These are phyloP conservation scores for Lates japonicus DNA, from an alignment of 2,797 vertebrate species.

Conservation along the genomic window DNA sequence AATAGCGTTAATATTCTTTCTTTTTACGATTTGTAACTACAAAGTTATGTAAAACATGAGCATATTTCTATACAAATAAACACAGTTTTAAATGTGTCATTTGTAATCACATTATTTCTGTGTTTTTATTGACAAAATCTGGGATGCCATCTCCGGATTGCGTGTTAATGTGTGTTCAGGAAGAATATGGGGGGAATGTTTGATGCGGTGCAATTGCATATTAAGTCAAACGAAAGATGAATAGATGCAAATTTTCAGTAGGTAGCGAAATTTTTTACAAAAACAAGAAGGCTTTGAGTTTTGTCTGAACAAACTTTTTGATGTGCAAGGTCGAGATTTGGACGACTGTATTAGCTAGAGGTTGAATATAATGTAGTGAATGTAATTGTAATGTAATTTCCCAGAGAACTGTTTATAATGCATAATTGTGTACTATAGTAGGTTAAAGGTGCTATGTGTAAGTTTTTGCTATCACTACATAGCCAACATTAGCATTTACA, in stretches of 20 bases:
- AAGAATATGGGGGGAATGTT: not conserved
- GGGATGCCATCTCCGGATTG: not conserved
- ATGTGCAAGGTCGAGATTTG: not conserved
- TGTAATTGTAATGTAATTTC: not conserved
- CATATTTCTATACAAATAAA: conserved; percentile 89
- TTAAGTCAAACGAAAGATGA: not conserved
- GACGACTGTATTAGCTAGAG: not conserved
- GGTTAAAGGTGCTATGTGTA: too few species aligned
- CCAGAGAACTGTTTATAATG: too few species aligned
- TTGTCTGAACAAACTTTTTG: not conserved
- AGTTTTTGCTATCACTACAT: too few species aligned
- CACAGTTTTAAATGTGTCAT: conserved; percentile 80
- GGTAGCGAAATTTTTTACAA: not conserved
- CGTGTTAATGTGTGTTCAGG: not conserved
- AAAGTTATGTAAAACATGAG: conserved; percentile 83
- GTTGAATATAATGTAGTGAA: not conserved
- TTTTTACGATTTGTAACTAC: conserved; percentile 86
- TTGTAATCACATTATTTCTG: conserved; percentile 43
- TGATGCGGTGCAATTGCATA: not conserved
- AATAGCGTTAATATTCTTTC: conserved; percentile 83
- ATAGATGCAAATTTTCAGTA: not conserved
- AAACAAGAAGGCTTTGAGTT: not conserved
- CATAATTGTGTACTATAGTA: too few species aligned
- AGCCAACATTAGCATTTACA: too few species aligned
- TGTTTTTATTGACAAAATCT: not conserved